Evolutionary conservation across 2,797 vertebrate species (phyloP), one percentile per base, ranked within the genome.

Genomic region (Enteromius anoplus): DNA sequence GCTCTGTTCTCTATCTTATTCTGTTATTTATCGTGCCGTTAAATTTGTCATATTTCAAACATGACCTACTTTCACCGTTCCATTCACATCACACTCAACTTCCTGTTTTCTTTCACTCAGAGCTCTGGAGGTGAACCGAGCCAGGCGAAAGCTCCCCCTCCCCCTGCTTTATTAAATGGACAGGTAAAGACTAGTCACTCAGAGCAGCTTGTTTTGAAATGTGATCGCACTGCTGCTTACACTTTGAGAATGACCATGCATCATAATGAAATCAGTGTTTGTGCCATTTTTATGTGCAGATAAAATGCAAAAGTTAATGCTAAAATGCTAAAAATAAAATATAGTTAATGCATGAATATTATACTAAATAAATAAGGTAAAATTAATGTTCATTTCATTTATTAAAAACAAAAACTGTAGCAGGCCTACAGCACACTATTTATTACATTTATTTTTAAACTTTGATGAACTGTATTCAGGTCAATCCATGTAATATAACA

Each of bases 171-270:
- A 93, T 93, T 89, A 91, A 89, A 80, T 86, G 89, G 88, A 94
- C 94, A 93, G 88, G 94, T 92, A 91, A 86, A 89, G 90, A 92
- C 94, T 94, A 89, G 94, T 85, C 85, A 32, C 75, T 65, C 82
- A 15, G 42, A 84, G 83, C 72, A 87, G 85, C 89, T 86, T 90
- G 93, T 95, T 94, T 93, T 94, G 92, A 93, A 94, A 94, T 49
- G 51, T 88, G 91, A 94, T 91, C 87, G 84, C 86, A 83, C 84
- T 58, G 76, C 85, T 83, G 88, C 90, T 85, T 88, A 86, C 86
- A 86, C 85, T 88, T 85, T 78, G 84, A 58, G 88, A 87, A 86
- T 93, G 93, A 93, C 93, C 91, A 86, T 49, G 81, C 32, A 80
- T 70, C 55, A 75, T 47, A 78, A 47, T 53, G 86, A 65, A 83